Conservation (phyloP, 2,797 vertebrate genomes). For the Macrochelys suwanniensis region DNA sequence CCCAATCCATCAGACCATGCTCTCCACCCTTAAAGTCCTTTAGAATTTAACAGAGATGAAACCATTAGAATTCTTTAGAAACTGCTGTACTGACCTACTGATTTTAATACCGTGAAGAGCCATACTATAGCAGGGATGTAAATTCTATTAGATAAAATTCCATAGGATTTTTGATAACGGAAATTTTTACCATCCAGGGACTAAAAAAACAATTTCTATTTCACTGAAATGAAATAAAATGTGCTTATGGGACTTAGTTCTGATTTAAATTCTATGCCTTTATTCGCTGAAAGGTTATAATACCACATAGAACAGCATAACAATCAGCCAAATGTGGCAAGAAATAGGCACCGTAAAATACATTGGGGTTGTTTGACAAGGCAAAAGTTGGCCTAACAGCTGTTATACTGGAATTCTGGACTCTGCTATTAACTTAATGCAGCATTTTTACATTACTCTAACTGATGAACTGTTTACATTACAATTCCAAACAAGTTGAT, state of each 20-base stretch:
- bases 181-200: neutral
- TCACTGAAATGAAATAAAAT: neutral
- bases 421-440: neutral
- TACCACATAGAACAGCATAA: neutral
- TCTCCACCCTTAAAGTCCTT: neutral
- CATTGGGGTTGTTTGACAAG: neutral
- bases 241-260: neutral
- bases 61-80: neutral
- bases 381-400: neutral
- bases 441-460: neutral
- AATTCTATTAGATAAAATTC: neutral
- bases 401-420: neutral
- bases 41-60: neutral
- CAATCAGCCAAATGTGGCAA: neutral
- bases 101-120: neutral
- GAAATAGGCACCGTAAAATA: neutral
- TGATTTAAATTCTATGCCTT: neutral
- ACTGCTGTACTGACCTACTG: neutral
- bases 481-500: neutral
- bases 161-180: neutral
- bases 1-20: neutral
- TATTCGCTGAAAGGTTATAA: neutral
- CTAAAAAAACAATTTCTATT: neutral
- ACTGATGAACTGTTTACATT: neutral
- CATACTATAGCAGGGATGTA: neutral